Percentiles rank a stretch among this genome's conserved stretches.
These are phyloP conservation scores for Didymodactylos carnosus DNA, from an alignment of 2,888 invertebrate species.

Conservation along the genomic window DNA sequence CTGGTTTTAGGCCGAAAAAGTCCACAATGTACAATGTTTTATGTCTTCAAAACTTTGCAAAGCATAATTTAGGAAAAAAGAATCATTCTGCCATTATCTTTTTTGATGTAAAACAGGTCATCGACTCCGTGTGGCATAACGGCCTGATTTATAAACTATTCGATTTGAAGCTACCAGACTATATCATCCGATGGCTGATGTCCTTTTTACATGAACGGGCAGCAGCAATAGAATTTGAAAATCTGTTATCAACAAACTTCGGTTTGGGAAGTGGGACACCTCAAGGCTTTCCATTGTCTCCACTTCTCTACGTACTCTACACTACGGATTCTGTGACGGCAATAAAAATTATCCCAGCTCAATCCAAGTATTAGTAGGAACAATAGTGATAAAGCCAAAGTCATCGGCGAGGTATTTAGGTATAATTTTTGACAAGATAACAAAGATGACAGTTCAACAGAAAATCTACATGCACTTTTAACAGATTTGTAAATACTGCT, in stretches of 20 bases:
- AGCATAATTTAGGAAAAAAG: no score
- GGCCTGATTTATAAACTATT: background rate
- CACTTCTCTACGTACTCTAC: slow-evolving; percentile 4
- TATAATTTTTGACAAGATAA: background rate
- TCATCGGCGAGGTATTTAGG: background rate
- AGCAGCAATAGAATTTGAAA: background rate
- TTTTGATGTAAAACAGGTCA: no score
- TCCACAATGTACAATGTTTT: no score
- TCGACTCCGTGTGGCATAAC: background rate
- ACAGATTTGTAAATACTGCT: no score
- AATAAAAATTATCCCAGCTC: no score
- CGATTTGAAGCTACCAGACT: background rate
- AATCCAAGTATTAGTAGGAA: background rate
- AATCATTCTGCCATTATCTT: no score
- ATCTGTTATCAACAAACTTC: background rate
- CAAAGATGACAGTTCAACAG: background rate
- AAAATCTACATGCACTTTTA: background rate
- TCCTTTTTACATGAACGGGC: background rate
- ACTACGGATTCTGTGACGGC: background rate
- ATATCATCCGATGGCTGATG: background rate
- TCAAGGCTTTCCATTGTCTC: slow-evolving; percentile 1
- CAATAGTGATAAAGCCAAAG: background rate
- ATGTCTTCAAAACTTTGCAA: no score
- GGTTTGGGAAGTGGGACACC: background rate
- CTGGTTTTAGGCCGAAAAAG: no score